Base-by-base conservation (phyloP, 2,797 vertebrate species). In the Leptoclinus maculatus region DNA sequence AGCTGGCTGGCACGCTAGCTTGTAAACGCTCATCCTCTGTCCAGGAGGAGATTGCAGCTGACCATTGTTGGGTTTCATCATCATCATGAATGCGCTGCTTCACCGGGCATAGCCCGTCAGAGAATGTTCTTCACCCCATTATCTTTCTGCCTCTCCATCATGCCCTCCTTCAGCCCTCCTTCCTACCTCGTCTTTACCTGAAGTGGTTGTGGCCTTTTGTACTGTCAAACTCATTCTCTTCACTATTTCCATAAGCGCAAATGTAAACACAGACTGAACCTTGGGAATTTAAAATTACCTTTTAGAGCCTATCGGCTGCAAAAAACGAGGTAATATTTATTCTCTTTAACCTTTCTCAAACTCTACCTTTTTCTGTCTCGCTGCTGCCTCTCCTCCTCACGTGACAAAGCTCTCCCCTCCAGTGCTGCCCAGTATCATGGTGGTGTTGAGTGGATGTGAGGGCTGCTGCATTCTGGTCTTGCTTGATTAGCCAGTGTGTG, bases 401-500 rank as follows among this genome's bases (percentile, higher is more conserved):
- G 57, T 67, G 69, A 70, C 76, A 68, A 62, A 57, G 32, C 68
- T 66, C 72, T 38, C 54, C 53, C 38, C 47, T 66, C 69, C 80
- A 21, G 56, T 51, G 76, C 68, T 34, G 71, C 74, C 73, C 66
- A 3, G 83, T 83, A 83, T 91, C 89, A 78, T 78, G 78, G 67
- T 76, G 76, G 83, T 56, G 82, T 70, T 84, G 79, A 88, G 87
- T 75, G 83, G 85, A 85, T 88, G 83, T 81, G 80, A 91, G 84
- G 63, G 84, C 76, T 88, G 85, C 87, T 83, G 88, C 89, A 87
- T 88, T 86, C 83, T 94, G 91, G 90, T 91, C 87, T 77, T 91
- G 92, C 93, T 91, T 94, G 94, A 94, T 95, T 93, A 94, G 90
- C 86, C 86, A 79, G 89, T 67, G 83, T 89, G 88, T 78, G 89